phyloP scores from a whole-genome alignment of 2,797 vertebrate genomes.

The Aselliscus stoliczkanus region DNA sequence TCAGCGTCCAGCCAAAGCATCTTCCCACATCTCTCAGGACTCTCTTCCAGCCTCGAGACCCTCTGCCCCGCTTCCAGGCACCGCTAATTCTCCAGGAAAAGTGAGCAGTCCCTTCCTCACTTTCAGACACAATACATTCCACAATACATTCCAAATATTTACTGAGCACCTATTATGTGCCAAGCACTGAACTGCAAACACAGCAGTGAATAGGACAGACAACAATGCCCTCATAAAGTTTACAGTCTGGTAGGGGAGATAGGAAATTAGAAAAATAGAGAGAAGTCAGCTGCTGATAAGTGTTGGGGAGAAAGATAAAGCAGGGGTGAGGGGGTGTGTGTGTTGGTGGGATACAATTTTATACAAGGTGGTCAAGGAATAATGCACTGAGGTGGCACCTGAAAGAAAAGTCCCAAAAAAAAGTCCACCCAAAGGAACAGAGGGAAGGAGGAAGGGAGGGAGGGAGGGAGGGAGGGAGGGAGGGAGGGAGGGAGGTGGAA shows the following conservation, averaged over 20 bases:
- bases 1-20: accelerated
- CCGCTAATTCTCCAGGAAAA: not conserved
- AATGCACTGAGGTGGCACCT: not conserved
- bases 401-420: not conserved
- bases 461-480: too few species aligned
- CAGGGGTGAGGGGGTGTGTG: too few species aligned
- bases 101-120: not conserved
- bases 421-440: not conserved
- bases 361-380: not conserved
- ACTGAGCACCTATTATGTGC: not conserved
- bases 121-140: not conserved
- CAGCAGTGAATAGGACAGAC: not conserved
- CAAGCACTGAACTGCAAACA: not conserved
- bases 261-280: not conserved
- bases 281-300: not conserved
- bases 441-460: not conserved
- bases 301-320: not conserved
- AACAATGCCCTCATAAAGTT: not conserved
- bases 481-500: not conserved
- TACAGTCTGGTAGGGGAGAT: not conserved
- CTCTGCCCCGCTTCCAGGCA: not conserved
- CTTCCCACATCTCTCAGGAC: not conserved
- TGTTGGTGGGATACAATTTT: not conserved
- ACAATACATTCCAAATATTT: not conserved
- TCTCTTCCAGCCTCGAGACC: not conserved